Conservation (phyloP, 2,888 invertebrate species). For the Parnassius orleans region DNA sequence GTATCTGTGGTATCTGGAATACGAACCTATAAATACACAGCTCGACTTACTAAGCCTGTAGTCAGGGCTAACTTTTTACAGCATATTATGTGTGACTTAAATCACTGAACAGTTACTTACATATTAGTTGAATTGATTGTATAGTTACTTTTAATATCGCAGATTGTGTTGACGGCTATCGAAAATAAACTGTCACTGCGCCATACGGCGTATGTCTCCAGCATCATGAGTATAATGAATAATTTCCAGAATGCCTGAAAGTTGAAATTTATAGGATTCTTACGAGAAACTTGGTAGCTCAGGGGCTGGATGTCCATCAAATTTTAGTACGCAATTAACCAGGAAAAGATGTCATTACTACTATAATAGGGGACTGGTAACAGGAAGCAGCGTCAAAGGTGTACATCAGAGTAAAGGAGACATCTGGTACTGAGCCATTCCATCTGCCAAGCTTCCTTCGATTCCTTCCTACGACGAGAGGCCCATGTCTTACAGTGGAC, state of each 20-base stretch:
- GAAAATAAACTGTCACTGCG: conserved; percentile 64
- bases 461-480: background rate
- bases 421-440: too few species aligned
- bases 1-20: too few species aligned
- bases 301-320: too few species aligned
- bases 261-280: background rate
- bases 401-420: too few species aligned
- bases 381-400: conserved; percentile 1
- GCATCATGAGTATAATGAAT: conserved; percentile 86
- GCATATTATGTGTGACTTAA: too few species aligned
- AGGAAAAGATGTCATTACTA: too few species aligned
- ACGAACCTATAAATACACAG: too few species aligned
- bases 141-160: conserved; percentile 48
- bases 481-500: too few species aligned
- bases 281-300: background rate
- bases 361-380: too few species aligned
- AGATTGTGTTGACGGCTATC: conserved; percentile 53
- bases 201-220: conserved; percentile 91
- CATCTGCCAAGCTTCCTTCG: background rate
- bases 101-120: conserved; percentile 44
- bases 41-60: too few species aligned
- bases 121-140: conserved; percentile 48
- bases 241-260: conserved; percentile 89
- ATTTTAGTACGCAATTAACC: too few species aligned
- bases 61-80: too few species aligned